These are phyloP conservation scores for Pycnomerus fuliginosus DNA, from an alignment of 2,888 invertebrate genomes.

Conservation along the genomic window DNA sequence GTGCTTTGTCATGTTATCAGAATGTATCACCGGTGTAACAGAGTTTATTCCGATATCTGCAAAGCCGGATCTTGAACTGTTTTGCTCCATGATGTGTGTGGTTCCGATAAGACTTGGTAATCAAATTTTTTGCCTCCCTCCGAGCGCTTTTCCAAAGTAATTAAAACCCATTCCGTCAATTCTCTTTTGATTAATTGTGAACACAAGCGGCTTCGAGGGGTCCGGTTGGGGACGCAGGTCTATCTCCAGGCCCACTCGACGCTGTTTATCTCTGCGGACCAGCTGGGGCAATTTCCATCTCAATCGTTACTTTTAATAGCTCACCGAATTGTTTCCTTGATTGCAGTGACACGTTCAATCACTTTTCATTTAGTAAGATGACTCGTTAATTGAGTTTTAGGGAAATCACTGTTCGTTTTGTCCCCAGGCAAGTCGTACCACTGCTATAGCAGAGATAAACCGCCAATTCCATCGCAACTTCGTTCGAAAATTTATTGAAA, in stretches of 20 bases:
- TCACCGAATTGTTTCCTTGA: slow-evolving; percentile 53
- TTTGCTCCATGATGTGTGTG: too few species aligned
- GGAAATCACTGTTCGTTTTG: slow-evolving; percentile 46
- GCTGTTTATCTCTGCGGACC: slow-evolving; percentile 53
- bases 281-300: slow-evolving; percentile 55
- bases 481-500: slow-evolving; percentile 14
- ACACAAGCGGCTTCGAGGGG: slow-evolving; percentile 42
- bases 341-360: slow-evolving; percentile 55
- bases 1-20: slow-evolving; percentile 44
- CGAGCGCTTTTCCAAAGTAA: slow-evolving; percentile 48
- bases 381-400: slow-evolving; percentile 54
- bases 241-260: slow-evolving; percentile 40
- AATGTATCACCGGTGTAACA: slow-evolving; percentile 29
- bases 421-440: slow-evolving; percentile 39
- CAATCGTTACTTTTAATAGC: slow-evolving; percentile 56
- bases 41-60: slow-evolving; percentile 23
- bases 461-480: slow-evolving; percentile 20
- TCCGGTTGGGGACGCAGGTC: slow-evolving; percentile 31
- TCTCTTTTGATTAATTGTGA: slow-evolving; percentile 55
- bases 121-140: too few species aligned
- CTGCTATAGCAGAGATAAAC: slow-evolving; percentile 43
- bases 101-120: too few species aligned
- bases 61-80: slow-evolving; percentile 11
- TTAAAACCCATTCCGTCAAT: slow-evolving; percentile 53
- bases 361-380: slow-evolving; percentile 55